Evolutionary conservation across 2,888 invertebrate species (phyloP).

Genomic region (Caenorhabditis virilis): DNA sequence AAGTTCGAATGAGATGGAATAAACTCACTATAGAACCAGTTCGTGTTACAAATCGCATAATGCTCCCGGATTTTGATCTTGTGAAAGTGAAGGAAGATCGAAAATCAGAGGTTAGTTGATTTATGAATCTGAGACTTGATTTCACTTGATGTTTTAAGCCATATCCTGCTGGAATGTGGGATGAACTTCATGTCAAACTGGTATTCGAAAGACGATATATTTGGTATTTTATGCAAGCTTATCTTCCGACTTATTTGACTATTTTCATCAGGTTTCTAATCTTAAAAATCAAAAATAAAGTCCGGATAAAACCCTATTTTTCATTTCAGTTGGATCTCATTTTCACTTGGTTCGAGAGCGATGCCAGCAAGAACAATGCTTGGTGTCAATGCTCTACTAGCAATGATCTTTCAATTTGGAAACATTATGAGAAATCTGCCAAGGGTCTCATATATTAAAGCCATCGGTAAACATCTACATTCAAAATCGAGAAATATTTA

Average conservation of each 20-base stretch:
- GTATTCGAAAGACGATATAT: slow-evolving; percentile 62
- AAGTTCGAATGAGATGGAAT: slow-evolving; percentile 67
- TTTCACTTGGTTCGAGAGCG: slow-evolving; percentile 65
- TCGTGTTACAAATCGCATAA: slow-evolving; percentile 52
- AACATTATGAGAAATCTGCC: slow-evolving; percentile 67
- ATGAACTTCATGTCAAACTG: slow-evolving; percentile 64
- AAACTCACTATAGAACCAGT: slow-evolving; percentile 28
- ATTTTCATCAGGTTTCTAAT: slow-evolving; percentile 65
- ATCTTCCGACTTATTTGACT: slow-evolving; percentile 67
- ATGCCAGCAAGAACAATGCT: slow-evolving; percentile 67
- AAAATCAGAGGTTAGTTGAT: slow-evolving; percentile 35
- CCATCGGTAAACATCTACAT: no score
- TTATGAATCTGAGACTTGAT: no score
- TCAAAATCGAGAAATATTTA: no score
- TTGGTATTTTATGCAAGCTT: slow-evolving; percentile 69
- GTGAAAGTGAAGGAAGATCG: slow-evolving; percentile 46
- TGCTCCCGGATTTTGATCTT: slow-evolving; percentile 66
- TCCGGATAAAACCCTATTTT: neutral
- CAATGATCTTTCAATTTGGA: slow-evolving; percentile 66
- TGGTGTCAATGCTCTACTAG: slow-evolving; percentile 63
- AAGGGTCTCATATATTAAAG: slow-evolving; percentile 67
- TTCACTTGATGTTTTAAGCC: slow-evolving; percentile 39
- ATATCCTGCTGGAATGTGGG: slow-evolving; percentile 68
- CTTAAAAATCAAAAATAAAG: no score
- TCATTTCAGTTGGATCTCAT: slow-evolving; percentile 65